Conservation (phyloP, 2,888 invertebrate genomes). For the Rhingia campestris region DNA sequence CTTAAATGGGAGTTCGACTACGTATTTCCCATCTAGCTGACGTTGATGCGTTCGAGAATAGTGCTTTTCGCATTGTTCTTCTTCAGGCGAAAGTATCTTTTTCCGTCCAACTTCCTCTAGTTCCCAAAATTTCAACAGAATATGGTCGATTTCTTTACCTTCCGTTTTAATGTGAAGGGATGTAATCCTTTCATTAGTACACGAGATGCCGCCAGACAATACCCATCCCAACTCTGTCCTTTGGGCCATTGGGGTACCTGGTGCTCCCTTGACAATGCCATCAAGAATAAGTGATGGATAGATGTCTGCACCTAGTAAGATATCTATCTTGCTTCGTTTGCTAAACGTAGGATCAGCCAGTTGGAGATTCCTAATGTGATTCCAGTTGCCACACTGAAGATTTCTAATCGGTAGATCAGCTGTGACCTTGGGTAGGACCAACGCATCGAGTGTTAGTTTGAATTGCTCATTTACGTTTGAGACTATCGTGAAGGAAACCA, state of each 20-base stretch:
- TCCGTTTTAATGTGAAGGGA: background rate
- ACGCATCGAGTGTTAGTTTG: too few species aligned
- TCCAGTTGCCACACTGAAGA: background rate
- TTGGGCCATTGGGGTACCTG: background rate
- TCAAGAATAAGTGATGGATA: background rate
- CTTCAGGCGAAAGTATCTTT: too few species aligned
- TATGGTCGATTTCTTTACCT: background rate
- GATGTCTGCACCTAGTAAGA: background rate
- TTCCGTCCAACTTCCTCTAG: background rate
- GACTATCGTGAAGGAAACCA: too few species aligned
- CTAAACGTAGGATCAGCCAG: background rate
- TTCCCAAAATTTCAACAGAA: background rate
- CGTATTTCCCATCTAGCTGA: constrained; percentile 2
- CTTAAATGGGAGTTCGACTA: constrained; percentile 2
- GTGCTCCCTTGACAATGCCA: background rate
- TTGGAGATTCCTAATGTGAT: background rate
- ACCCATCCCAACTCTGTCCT: background rate
- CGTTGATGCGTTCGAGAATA: constrained; percentile 10
- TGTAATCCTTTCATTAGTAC: background rate
- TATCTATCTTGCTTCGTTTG: background rate
- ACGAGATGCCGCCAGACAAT: background rate
- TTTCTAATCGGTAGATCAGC: background rate
- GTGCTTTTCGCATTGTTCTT: constrained; percentile 27
- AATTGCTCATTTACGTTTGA: too few species aligned
- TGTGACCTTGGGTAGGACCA: too few species aligned